Evolutionary conservation across 2,113 vertebrate species (phyloP), one percentile per base, ranked within the genome.

Genomic region (Mesoclemmys tuberculata): DNA sequence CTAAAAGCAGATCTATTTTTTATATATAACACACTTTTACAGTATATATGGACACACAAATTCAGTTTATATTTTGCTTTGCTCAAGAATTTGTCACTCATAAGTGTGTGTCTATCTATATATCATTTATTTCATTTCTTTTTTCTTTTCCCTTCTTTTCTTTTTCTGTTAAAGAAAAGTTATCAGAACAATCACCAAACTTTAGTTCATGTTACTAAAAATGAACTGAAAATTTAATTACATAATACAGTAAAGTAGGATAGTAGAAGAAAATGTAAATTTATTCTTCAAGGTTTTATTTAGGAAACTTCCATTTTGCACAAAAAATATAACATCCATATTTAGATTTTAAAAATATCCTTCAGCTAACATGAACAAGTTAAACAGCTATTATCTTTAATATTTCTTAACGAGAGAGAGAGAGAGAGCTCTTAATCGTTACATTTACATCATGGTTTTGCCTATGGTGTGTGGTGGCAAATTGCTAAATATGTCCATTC

Each of bases 101-200:
- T 98, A 97, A 98, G 95, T 98, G 96, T 98, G 97, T 98, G 97
- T 98, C 98, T 98, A 91, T 54, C 96, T 98, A 97, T 97, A 97
- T 98, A 94, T 98, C 98, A 98, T 98, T 97, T 92, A 94, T 98
- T 97, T 98, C 98, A 98, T 98, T 98, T 98, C 97, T 98, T 98
- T 93, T 98, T 96, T 97, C 94, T 90, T 97, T 98, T 98, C 93
- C 96, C 96, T 51, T 14, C 16, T 52, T 52, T 52, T 18, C 97
- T 98, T 97, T 98, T 98, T 98, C 98, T 98, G 98, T 98, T 98
- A 98, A 98, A 98, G 98, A 98, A 98, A 98, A 98, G 98, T 98
- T 98, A 98, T 98, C 98, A 98, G 98, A 98, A 98, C 98, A 98
- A 98, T 98, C 98, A 98, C 98, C 98, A 98, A 98, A 98, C 98